Conservation (phyloP, 2,113 vertebrate genomes). For the Tachycineta bicolor region DNA sequence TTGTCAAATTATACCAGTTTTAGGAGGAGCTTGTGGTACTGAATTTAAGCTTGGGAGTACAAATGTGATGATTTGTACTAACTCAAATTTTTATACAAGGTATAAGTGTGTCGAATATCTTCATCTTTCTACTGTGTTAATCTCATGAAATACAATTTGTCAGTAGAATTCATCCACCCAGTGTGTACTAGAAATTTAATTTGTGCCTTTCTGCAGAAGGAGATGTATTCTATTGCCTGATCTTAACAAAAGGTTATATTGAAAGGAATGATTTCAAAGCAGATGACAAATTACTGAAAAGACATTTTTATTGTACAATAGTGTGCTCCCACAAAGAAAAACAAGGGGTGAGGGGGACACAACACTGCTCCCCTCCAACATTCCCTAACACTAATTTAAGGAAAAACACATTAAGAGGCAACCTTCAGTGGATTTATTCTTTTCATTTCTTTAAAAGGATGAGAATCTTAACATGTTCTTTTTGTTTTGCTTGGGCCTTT, state of each 20-base stretch:
- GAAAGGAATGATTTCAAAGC: constrained; percentile 30
- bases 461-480: background rate
- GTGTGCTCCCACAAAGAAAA: background rate
- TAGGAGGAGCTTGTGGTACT: background rate
- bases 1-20: background rate
- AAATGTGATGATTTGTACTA: background rate
- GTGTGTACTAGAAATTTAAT: background rate
- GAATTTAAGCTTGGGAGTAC: background rate
- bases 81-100: background rate
- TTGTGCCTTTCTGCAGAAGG: background rate
- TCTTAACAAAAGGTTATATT: constrained; percentile 36
- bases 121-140: background rate
- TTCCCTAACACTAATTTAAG: background rate
- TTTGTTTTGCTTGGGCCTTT: background rate
- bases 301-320: constrained; percentile 26
- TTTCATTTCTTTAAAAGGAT: background rate
- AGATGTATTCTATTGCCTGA: background rate
- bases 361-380: background rate
- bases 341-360: background rate
- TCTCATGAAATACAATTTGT: background rate
- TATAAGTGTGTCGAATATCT: background rate
- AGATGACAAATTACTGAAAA: constrained; percentile 41
- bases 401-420: background rate
- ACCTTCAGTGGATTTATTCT: background rate
- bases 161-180: background rate